Evolutionary conservation across 1,140 invertebrate species (phyloP), one percentile per base, ranked within the genome.

Genomic region (Neuroterus valhalla): DNA sequence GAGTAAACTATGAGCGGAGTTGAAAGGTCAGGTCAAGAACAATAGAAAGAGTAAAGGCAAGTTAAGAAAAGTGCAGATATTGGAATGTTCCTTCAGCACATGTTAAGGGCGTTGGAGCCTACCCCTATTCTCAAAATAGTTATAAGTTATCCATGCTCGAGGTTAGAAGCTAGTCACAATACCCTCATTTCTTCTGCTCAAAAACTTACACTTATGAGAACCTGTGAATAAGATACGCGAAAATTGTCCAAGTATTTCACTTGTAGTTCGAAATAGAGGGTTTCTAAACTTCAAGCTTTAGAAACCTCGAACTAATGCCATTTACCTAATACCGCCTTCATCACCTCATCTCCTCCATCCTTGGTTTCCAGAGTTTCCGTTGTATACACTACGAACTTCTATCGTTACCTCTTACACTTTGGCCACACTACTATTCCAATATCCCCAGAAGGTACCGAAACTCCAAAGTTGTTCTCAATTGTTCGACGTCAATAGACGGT

Each of bases 261-360:
- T 10, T 78, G 70, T 74, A 72, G 62, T 72, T 69, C 71, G 72
- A 75, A 73, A 70, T 74, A 72, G 31, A 70, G 72, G 71, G 50
- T 78, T 81, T 80, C 66, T 71, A 72, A 83, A 84, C 79, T 77
- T 78, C 68, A 76, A 82, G 77, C 80, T 76, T 78, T 46, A 78
- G 50, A 71, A 85, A 79, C 73, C 78, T 85, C 78, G 45, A 82
- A 80, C 81, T 85, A 84, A 85, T 82, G 82, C 82, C 81, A 83
- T 85, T 84, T 81, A 76, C 72, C 73, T 69, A 3, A 3, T 66
- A 14, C 23, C 48, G 11, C 19, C 74, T 72, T 75, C 70, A 70
- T 66, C 66, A 48, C 55, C 55, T 62, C 26, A 14, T 19, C 31
- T 26, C n/a, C 66, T 55, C 19, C 43, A 3, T 43, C 17, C 62